These are phyloP conservation scores for Glaucopsyche alexis DNA, from an alignment of 2,888 invertebrate species.

Conservation along the genomic window DNA sequence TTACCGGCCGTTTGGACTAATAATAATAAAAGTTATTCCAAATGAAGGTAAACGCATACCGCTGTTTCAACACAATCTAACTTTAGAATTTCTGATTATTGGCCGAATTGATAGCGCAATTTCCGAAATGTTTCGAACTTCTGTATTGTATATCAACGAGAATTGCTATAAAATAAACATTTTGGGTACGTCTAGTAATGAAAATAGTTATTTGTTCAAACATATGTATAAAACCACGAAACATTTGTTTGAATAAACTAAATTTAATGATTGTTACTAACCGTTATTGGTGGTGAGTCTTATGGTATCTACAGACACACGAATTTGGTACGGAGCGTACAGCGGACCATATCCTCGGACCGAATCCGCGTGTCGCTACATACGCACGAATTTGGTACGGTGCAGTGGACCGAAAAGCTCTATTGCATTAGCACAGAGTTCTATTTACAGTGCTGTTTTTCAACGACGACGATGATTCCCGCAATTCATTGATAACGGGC, in stretches of 20 bases:
- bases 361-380: too few relatives aligned
- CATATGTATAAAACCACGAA: background rate
- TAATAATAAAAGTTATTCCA: conserved; percentile 14
- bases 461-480: too few relatives aligned
- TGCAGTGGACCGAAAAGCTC: too few relatives aligned
- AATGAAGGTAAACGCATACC: conserved; percentile 13
- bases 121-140: background rate
- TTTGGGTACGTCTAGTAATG: background rate
- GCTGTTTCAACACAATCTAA: conserved; percentile 5
- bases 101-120: background rate
- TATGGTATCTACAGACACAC: too few relatives aligned
- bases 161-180: background rate
- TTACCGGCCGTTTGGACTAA: background rate
- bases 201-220: background rate
- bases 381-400: too few relatives aligned
- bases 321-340: too few relatives aligned
- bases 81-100: background rate
- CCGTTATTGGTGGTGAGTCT: too few relatives aligned
- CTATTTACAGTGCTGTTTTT: too few relatives aligned
- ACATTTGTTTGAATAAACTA: background rate
- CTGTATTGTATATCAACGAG: background rate
- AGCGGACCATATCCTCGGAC: too few relatives aligned
- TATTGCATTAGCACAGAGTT: too few relatives aligned
- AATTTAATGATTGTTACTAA: background rate
- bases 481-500: too few relatives aligned